These are phyloP conservation scores for Tridacna crocea DNA, from an alignment of 2,888 invertebrate species.

Conservation along the genomic window DNA sequence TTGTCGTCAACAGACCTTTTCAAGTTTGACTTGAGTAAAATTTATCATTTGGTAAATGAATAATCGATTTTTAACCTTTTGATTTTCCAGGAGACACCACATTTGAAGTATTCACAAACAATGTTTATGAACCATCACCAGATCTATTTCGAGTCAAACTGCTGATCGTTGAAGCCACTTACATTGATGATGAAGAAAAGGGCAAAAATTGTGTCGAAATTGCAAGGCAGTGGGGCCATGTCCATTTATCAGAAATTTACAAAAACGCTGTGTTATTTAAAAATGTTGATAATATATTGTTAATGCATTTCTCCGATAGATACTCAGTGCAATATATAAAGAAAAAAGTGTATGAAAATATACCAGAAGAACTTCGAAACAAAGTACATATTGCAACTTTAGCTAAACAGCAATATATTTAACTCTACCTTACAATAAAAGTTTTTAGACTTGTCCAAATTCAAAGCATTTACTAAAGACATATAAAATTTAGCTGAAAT, in stretches of 20 bases:
- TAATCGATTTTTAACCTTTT: too few relatives aligned
- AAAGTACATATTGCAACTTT: slow-evolving; percentile 71
- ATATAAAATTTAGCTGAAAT: too few relatives aligned
- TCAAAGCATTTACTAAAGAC: too few relatives aligned
- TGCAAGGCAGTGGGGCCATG: slow-evolving; percentile 77
- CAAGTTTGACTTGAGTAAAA: too few relatives aligned
- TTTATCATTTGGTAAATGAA: too few relatives aligned
- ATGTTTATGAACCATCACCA: slow-evolving; percentile 62
- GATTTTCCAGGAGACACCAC: slow-evolving; percentile 78
- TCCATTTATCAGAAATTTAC: slow-evolving; percentile 75
- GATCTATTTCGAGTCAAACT: slow-evolving; percentile 77
- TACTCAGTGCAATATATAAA: slow-evolving; percentile 72
- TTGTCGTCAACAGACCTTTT: too few relatives aligned
- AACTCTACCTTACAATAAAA: background rate
- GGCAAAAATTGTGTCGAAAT: slow-evolving; percentile 63
- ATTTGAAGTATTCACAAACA: slow-evolving; percentile 73
- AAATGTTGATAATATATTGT: slow-evolving; percentile 71
- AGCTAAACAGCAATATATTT: slow-evolving; percentile 52
- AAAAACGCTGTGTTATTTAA: slow-evolving; percentile 74
- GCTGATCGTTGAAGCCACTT: slow-evolving; percentile 80
- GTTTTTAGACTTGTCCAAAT: too few relatives aligned
- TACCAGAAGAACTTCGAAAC: slow-evolving; percentile 64
- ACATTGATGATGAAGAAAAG: slow-evolving; percentile 69
- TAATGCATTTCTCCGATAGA: slow-evolving; percentile 80
- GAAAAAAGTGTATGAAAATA: slow-evolving; percentile 53